Evolutionary conservation across 1,140 invertebrate species (phyloP).

Genomic region (Drosophila biarmipes): DNA sequence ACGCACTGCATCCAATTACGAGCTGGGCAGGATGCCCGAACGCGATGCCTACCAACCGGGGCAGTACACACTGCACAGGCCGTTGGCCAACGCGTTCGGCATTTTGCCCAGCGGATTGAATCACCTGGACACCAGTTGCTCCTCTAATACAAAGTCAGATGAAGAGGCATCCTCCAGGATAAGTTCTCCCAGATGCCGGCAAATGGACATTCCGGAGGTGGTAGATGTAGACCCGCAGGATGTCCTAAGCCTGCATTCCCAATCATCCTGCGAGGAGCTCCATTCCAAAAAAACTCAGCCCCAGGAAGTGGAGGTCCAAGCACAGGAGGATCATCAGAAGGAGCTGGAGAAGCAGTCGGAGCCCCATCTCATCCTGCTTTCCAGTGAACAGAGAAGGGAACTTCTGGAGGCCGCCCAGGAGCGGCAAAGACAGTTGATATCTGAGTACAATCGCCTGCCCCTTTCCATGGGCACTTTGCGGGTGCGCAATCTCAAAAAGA

Average conservation of each 20-base stretch:
- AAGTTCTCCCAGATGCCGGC: constrained; percentile 14
- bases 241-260: constrained; percentile 8
- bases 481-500: constrained; percentile 57
- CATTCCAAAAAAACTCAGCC: not conserved
- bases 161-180: not conserved
- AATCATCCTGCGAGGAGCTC: not conserved
- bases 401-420: constrained; percentile 30
- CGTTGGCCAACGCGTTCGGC: constrained; percentile 14
- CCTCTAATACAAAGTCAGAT: not conserved
- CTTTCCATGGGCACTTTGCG: constrained; percentile 60
- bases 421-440: constrained; percentile 41
- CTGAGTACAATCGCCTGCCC: constrained; percentile 61
- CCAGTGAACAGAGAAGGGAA: constrained; percentile 28
- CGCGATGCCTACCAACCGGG: constrained; percentile 31
- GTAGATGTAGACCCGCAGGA: constrained; percentile 54
- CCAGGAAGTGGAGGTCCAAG: not conserved
- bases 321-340: not conserved
- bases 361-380: constrained; percentile 15
- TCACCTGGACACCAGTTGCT: not conserved
- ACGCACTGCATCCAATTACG: constrained; percentile 56
- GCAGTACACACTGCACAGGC: constrained; percentile 32
- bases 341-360: not conserved
- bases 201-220: constrained; percentile 58
- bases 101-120: constrained; percentile 21
- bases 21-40: constrained; percentile 52